Conservation (phyloP, 2,888 invertebrate genomes). For the Tromatobia lineatoria region DNA sequence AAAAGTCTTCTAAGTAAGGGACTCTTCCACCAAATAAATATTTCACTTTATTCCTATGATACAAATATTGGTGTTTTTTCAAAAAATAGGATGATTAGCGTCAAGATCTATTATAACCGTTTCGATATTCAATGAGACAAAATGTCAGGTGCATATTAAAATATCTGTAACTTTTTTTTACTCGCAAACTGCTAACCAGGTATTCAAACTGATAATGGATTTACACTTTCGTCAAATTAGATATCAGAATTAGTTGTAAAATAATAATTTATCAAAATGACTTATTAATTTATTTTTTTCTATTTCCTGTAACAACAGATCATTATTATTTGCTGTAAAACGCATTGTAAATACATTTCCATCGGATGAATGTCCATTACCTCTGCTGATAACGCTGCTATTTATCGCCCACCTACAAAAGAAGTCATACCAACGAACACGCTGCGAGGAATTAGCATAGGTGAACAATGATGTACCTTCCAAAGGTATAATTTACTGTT, state of each 20-base stretch:
- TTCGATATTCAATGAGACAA: background rate
- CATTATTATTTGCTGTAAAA: no score
- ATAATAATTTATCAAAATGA: no score
- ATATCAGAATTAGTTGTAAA: no score
- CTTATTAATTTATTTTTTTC: no score
- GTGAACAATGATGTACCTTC: background rate
- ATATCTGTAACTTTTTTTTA: background rate
- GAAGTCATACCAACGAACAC: background rate
- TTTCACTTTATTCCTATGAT: no score
- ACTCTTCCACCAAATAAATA: background rate
- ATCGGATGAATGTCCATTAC: no score
- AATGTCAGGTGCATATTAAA: background rate
- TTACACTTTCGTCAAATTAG: no score
- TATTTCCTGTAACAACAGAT: no score
- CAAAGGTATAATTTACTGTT: constrained; percentile 7
- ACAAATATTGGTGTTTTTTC: background rate
- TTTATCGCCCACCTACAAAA: background rate
- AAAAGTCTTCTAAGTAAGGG: background rate
- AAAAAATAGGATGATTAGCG: background rate
- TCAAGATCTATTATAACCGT: background rate
- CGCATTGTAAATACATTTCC: no score
- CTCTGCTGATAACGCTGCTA: no score
- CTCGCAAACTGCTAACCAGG: background rate
- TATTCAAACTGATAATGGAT: no score
- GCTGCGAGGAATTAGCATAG: background rate